Conservation (phyloP, 2,113 vertebrate species). For the Chroicocephalus ridibundus region DNA sequence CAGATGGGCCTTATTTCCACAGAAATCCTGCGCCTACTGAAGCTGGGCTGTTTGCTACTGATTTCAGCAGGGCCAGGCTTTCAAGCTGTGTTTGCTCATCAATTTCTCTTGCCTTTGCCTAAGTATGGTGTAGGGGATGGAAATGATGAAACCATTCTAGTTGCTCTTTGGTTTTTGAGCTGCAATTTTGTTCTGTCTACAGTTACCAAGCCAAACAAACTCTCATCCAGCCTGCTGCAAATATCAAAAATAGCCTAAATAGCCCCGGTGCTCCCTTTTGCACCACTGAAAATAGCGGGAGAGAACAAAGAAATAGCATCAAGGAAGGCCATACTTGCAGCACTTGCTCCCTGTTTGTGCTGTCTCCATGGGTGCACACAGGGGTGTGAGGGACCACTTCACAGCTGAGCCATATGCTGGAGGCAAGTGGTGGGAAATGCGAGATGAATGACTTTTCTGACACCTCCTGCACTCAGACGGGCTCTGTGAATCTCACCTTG, state of each 20-base stretch:
- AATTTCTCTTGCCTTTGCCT: background rate
- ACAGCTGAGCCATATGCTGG: background rate
- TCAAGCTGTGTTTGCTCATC: background rate
- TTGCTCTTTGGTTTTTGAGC: background rate
- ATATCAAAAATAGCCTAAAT: background rate
- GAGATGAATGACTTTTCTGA: background rate
- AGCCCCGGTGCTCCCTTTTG: background rate
- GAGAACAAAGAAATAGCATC: background rate
- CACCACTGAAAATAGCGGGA: background rate
- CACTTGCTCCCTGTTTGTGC: background rate
- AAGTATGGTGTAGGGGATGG: rapidly evolving
- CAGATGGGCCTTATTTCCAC: background rate
- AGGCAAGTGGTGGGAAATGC: background rate
- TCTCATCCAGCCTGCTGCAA: background rate
- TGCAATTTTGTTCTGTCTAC: background rate
- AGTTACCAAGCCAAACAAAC: background rate
- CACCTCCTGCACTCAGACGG: background rate
- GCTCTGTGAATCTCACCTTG: background rate
- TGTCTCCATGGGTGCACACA: rapidly evolving
- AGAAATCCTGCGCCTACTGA: background rate
- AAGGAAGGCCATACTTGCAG: background rate
- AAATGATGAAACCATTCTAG: rapidly evolving
- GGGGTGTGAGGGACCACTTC: rapidly evolving
- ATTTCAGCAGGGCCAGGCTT: background rate
- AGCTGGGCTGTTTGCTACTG: rapidly evolving